Evolutionary conservation across 2,797 vertebrate genomes (phyloP), one percentile per base, ranked within the genome.

Genomic region (Labroides dimidiatus): DNA sequence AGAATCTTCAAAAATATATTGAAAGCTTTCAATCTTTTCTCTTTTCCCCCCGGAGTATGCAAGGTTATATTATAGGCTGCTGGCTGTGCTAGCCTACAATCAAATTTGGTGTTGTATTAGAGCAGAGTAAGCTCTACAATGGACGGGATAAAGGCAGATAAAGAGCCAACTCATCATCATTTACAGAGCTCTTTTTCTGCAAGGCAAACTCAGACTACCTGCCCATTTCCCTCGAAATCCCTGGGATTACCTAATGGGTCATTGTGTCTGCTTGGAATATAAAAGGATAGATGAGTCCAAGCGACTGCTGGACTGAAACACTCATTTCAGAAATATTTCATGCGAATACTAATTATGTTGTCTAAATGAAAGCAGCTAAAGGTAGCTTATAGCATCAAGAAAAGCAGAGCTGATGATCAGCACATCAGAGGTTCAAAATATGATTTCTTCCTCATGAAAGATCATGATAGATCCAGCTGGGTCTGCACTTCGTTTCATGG

Each of bases 161-260:
- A 91, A 88, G 77, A 81, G 80, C 76, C 75, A 87, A 87, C 87
- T 91, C 87, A 82, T 91, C 90, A 91, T 88, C 86, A 90, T 90
- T 92, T 90, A 86, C 81, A 80, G 84, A 88, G 89, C 87, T 68
- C 80, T 79, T 77, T 87, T 85, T 84, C 69, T 70, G 41, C 19
- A 67, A 84, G 75, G 75, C 86, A 86, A 88, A 82, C 88, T 75
- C 86, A 80, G 80, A 86, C 86, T 90, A 90, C 91, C 91, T 88
- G 86, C 84, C 87, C 87, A 89, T 89, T 91, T 90, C 87, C 83
- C 55, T 81, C 75, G 56, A 89, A 93, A 92, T 90, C 92, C 90
- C 82, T 14, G 8, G 83, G 92, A 93, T 93, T 93, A 93, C 86
- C 87, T 87, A 89, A 93, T 92, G 93, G 92, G 92, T 93, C 92